These are phyloP conservation scores for Mormyrus lacerda DNA, from an alignment of 2,113 vertebrate genomes.

Conservation along the genomic window DNA sequence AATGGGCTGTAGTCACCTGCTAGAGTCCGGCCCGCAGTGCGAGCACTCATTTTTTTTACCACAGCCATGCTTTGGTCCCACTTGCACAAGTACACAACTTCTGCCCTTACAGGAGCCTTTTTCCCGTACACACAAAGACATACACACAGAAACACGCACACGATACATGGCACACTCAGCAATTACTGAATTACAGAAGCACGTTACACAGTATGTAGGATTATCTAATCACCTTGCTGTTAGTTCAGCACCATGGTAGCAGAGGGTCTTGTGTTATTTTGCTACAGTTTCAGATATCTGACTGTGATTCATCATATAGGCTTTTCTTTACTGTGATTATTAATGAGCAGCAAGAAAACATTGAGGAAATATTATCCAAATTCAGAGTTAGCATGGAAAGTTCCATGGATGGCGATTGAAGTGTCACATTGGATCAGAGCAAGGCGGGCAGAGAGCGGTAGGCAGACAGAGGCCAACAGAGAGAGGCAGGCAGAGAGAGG, in stretches of 20 bases:
- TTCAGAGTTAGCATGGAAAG: conserved; percentile 38
- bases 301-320: conserved; percentile 13
- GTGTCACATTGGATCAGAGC: neutral
- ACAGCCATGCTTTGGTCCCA: neutral
- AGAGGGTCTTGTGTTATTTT: conserved; percentile 27
- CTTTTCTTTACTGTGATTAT: conserved; percentile 41
- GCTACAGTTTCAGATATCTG: conserved; percentile 39
- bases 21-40: neutral
- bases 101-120: neutral
- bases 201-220: neutral
- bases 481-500: no score
- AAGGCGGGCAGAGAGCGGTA: no score
- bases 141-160: neutral
- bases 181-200: neutral
- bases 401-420: conserved; percentile 29
- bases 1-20: neutral
- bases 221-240: neutral
- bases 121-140: neutral
- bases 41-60: conserved; percentile 1
- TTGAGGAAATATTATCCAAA: conserved; percentile 8
- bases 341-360: conserved; percentile 32
- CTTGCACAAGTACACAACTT: neutral
- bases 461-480: no score
- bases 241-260: neutral
- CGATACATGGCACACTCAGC: neutral